Percentiles rank a stretch among this genome's conserved stretches.
Conservation (phyloP, 2,797 vertebrate species). For the Crenuchus spilurus region DNA sequence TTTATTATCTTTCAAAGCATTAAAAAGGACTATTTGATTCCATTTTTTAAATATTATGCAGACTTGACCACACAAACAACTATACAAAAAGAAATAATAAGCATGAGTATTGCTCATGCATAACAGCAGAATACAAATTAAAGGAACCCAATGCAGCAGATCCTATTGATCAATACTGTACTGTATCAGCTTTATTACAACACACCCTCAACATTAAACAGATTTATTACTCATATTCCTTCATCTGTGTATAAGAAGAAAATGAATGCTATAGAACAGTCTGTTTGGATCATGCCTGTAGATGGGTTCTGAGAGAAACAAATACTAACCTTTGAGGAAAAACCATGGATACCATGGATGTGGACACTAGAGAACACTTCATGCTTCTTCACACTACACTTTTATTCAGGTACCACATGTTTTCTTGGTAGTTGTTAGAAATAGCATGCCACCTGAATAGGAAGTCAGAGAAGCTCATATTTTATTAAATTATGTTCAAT, state of each 20-base stretch:
- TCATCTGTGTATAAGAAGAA: no score
- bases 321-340: no score
- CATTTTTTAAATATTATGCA: not conserved
- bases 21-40: not conserved
- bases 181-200: not conserved
- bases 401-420: not conserved
- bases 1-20: not conserved
- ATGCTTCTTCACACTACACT: not conserved
- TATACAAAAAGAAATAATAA: not conserved
- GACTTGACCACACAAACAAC: not conserved
- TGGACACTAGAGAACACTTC: not conserved
- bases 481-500: constrained; percentile 9
- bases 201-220: not conserved
- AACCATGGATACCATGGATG: no score
- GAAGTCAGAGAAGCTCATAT: not conserved
- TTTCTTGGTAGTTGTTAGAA: not conserved
- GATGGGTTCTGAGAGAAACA: no score
- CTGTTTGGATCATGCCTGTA: no score
- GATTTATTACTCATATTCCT: no score
- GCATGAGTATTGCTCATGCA: not conserved
- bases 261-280: no score
- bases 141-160: not conserved
- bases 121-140: not conserved
- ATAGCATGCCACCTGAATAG: not conserved
- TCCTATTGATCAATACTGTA: not conserved